Conservation (phyloP, 1,140 invertebrate species). For the Apocrypta bakeri region DNA sequence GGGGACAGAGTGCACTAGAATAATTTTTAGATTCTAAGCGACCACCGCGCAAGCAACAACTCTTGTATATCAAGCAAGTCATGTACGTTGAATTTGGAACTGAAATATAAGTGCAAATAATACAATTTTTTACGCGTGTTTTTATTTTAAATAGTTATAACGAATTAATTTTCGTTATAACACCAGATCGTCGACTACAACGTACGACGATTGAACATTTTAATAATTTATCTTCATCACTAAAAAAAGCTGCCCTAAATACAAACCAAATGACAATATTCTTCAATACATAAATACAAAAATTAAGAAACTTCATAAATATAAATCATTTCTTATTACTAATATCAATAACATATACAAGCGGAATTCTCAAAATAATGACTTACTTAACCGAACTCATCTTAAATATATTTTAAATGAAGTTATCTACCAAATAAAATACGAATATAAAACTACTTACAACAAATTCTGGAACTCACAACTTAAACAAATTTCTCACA, state of each 20-base stretch:
- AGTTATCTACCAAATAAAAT: not conserved
- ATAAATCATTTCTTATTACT: conserved; percentile 15
- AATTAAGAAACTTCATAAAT: conserved; percentile 28
- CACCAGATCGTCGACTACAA: too few relatives aligned
- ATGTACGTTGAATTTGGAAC: too few relatives aligned
- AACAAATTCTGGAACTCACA: not conserved
- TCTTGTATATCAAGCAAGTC: too few relatives aligned
- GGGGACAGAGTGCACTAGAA: too few relatives aligned
- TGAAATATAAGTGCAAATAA: too few relatives aligned
- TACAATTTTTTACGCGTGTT: too few relatives aligned
- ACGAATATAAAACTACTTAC: not conserved
- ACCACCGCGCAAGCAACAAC: too few relatives aligned
- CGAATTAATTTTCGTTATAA: too few relatives aligned
- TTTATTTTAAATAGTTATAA: too few relatives aligned
- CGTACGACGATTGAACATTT: too few relatives aligned
- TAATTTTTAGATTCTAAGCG: too few relatives aligned
- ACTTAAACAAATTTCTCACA: not conserved
- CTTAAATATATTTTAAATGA: not conserved
- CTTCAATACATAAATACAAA: not conserved
- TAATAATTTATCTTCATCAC: not conserved
- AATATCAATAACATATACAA: not conserved
- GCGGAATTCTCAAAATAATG: too few relatives aligned
- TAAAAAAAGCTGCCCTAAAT: not conserved
- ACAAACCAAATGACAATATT: not conserved
- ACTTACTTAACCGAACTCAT: not conserved